Conservation (phyloP, 2,888 invertebrate genomes). For the Osmoderma eremita region DNA sequence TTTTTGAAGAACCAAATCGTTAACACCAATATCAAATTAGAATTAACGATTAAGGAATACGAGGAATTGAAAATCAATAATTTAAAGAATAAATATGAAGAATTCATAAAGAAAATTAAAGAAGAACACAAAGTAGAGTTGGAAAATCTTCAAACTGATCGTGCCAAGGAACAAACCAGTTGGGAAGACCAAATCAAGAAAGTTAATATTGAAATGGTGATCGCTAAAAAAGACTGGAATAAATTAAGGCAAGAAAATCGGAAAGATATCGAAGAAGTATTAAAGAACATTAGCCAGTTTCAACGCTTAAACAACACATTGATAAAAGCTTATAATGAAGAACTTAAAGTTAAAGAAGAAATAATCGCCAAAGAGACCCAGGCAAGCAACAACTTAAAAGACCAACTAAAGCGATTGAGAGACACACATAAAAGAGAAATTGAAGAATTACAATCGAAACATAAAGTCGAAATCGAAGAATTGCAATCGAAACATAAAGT, state of each 20-base stretch:
- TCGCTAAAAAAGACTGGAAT: conserved; percentile 55
- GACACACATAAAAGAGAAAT: conserved; percentile 51
- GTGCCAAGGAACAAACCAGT: conserved; percentile 57
- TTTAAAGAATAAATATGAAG: conserved; percentile 37
- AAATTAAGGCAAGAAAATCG: conserved; percentile 58
- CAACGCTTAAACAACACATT: conserved; percentile 44
- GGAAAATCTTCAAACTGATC: conserved; percentile 5
- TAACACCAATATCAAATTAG: background rate
- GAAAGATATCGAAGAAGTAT: conserved; percentile 56
- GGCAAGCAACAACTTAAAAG: background rate
- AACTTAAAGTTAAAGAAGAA: conserved; percentile 46
- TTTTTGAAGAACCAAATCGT: background rate
- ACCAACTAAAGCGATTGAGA: conserved; percentile 32
- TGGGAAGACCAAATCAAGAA: conserved; percentile 60
- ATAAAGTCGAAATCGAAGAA: conserved; percentile 56
- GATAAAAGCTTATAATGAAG: conserved; percentile 39
- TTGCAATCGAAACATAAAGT: conserved; percentile 52
- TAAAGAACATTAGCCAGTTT: conserved; percentile 45
- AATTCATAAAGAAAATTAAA: conserved; percentile 38
- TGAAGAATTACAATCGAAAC: conserved; percentile 51
- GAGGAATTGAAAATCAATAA: conserved; percentile 28
- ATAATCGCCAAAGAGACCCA: conserved; percentile 15
- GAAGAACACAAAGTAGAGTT: conserved; percentile 39
- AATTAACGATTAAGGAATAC: conserved; percentile 34
- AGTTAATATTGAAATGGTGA: conserved; percentile 29